Conservation (phyloP, 1,140 invertebrate genomes). For the Brachionus asplanchnoidis region DNA sequence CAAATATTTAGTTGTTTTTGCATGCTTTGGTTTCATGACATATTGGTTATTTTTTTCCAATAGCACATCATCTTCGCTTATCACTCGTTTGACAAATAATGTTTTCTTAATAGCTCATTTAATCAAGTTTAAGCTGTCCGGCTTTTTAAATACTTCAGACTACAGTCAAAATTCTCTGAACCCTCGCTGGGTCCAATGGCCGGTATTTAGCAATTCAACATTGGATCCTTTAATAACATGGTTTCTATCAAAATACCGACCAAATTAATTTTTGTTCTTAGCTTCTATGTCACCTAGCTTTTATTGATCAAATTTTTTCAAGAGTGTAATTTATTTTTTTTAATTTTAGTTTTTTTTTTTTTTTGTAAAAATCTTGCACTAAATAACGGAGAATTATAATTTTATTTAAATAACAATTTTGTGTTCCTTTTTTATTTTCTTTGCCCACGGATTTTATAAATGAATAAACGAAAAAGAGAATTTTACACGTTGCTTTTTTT, state of each 20-base stretch:
- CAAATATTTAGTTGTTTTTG: not conserved
- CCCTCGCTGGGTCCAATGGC: not conserved
- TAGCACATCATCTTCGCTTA: not conserved
- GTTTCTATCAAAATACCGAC: slow-evolving; percentile 23
- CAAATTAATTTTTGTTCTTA: not conserved
- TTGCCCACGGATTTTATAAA: not conserved
- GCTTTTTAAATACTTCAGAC: not conserved
- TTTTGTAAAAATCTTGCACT: not conserved
- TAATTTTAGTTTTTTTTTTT: not conserved
- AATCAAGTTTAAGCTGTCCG: not conserved
- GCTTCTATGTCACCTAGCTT: not conserved
- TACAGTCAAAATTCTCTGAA: not conserved
- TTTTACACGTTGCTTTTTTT: not conserved
- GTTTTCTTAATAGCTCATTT: not conserved
- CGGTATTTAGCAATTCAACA: not conserved
- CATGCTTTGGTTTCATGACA: slow-evolving; percentile 20
- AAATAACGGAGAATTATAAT: not conserved
- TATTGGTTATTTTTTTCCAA: slow-evolving; percentile 6
- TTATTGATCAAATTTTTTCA: not conserved
- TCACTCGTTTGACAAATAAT: not conserved
- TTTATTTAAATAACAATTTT: slow-evolving; percentile 23
- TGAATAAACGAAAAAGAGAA: slow-evolving; percentile 26
- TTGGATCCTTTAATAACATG: slow-evolving; percentile 11
- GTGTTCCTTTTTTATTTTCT: slow-evolving; percentile 6
- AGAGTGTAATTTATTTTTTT: not conserved